These are phyloP conservation scores for Ornithoptera priamus DNA, from an alignment of 2,888 invertebrate genomes.

Conservation along the genomic window DNA sequence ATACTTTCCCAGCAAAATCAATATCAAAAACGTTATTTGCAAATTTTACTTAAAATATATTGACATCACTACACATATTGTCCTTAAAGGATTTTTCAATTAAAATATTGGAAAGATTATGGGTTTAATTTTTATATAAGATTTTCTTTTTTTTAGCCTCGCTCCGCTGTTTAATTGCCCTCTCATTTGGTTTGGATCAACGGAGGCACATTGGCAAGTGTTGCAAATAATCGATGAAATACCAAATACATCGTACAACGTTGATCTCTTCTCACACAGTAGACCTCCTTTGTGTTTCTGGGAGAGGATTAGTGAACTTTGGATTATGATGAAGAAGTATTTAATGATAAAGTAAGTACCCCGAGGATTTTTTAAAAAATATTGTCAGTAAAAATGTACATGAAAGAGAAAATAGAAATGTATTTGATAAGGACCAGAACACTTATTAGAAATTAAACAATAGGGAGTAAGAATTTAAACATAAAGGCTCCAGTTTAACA, in stretches of 20 bases:
- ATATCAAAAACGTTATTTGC: too few species aligned
- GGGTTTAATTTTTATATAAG: not conserved
- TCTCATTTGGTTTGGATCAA: conserved; percentile 55
- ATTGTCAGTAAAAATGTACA: not conserved
- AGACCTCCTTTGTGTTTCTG: conserved; percentile 48
- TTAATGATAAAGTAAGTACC: conserved; percentile 45
- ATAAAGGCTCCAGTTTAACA: too few species aligned
- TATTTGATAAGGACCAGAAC: too few species aligned
- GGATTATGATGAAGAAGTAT: conserved; percentile 43
- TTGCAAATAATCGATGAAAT: conserved; percentile 53
- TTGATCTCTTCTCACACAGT: conserved; percentile 48
- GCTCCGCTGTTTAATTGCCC: conserved; percentile 56
- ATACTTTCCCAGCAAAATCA: too few species aligned
- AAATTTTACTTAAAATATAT: not conserved
- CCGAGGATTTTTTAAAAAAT: not conserved
- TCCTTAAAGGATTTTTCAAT: not conserved
- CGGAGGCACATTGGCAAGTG: conserved; percentile 56
- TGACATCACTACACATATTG: not conserved
- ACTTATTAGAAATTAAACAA: too few species aligned
- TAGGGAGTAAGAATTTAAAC: too few species aligned
- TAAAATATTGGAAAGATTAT: not conserved
- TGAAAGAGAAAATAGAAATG: not conserved
- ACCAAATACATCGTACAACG: conserved; percentile 55
- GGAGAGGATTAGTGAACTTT: conserved; percentile 47
- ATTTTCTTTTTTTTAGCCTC: conserved; percentile 45